phyloP scores from a whole-genome alignment of 2,113 vertebrate genomes.

The Eudyptes chrysolophus region DNA sequence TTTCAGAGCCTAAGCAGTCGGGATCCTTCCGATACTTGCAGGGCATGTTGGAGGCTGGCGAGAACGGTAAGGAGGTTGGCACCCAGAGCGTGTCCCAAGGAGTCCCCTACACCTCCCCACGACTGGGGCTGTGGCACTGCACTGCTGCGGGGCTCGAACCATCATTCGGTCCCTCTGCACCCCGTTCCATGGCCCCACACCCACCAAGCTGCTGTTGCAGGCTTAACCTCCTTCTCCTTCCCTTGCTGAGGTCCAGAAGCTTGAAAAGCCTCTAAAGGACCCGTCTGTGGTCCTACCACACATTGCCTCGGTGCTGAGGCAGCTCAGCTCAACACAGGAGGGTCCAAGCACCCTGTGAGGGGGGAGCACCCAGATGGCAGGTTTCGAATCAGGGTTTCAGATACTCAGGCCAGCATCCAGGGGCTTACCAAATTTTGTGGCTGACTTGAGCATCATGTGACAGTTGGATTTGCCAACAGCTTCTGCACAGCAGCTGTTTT shows the following conservation, averaged over 20 bases:
- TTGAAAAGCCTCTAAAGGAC: not conserved
- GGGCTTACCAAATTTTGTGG: not conserved
- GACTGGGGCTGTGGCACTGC: rapidly evolving
- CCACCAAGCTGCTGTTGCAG: not conserved
- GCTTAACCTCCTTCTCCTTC: not conserved
- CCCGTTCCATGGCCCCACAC: no score
- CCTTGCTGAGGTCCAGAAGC: not conserved
- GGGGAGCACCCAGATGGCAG: rapidly evolving
- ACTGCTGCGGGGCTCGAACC: not conserved
- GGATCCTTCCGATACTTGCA: slow-evolving; percentile 96
- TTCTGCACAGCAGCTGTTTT: not conserved
- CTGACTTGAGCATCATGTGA: not conserved
- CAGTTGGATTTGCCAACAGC: not conserved
- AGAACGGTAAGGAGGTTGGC: slow-evolving; percentile 80
- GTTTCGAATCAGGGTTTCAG: not conserved
- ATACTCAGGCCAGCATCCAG: not conserved
- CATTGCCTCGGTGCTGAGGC: not conserved
- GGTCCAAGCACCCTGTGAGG: not conserved
- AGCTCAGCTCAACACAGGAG: not conserved
- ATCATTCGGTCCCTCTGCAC: rapidly evolving
- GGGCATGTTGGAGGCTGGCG: slow-evolving; percentile 92
- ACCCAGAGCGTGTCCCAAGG: rapidly evolving
- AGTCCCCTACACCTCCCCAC: not conserved
- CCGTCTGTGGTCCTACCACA: rapidly evolving
- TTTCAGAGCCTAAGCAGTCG: slow-evolving; percentile 91